Base-by-base conservation (phyloP, 2,888 invertebrate genomes). In the Axea sp. region DNA sequence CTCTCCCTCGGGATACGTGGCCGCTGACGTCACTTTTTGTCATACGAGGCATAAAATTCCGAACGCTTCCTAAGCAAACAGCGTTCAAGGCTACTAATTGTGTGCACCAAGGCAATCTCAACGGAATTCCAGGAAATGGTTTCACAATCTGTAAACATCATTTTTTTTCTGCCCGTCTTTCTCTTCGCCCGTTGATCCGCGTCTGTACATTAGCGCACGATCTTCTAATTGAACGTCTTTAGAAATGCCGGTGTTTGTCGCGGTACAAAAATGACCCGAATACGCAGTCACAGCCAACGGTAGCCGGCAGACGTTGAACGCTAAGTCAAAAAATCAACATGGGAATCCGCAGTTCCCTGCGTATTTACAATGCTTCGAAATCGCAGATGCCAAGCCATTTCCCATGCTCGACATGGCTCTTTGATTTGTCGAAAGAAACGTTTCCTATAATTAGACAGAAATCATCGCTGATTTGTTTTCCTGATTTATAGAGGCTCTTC, bases 251-350 rank as follows among this genome's bases (percentile, higher is more conserved):
- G 9, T 69, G 49, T 71, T 71, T 71, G 49, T 12, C 37, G 60
- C 60, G 69, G 31, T 26, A 35, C 59, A 33, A 51, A 37, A 47
- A 55, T 62, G 55, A 62, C 62, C 55, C 39, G 68, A 26, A 47
- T 57, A 39, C 49, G 19, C 39, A 37, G 37, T 26, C 30, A 15
- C 17, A 37, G 51, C 28, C 49, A 55, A 71, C 72, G 51, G 72
- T 72, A 65, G 72, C 59, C 57, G 45, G 64, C 72, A 45, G 72
- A 65, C 59, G 72, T 53, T 51, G 45, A 41, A 51, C 39, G 64
- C 59, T 65, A 72, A 72, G 72, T 72, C 65, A 51, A 65, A 72
- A 72, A 72, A 72, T 72, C 72, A 72, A 72, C 72, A 72, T 26
- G 35, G 9, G 35, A 43, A 15, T 24, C 39, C 24, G n/a, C 12